These are phyloP conservation scores for Chalcosyrphus nemorum DNA, from an alignment of 2,888 invertebrate genomes.

Conservation along the genomic window DNA sequence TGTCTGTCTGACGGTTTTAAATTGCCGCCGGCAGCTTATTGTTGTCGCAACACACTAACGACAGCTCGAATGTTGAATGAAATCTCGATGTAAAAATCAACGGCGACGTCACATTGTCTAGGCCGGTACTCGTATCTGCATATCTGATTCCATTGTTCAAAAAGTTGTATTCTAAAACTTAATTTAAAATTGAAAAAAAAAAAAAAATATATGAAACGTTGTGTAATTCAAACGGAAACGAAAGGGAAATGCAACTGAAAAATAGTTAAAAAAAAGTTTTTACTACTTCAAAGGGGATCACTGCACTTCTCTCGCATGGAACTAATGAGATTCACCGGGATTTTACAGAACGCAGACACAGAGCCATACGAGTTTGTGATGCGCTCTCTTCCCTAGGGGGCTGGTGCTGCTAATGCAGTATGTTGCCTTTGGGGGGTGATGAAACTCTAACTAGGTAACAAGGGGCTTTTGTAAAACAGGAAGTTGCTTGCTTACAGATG, in stretches of 20 bases:
- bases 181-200: too few species aligned
- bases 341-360: conserved; percentile 18
- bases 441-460: conserved; percentile 63
- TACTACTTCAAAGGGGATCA: conserved; percentile 24
- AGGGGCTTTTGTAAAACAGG: conserved; percentile 42
- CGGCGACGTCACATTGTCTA: conserved; percentile 67
- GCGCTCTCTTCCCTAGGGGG: conserved; percentile 9
- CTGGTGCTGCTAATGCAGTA: conserved; percentile 16
- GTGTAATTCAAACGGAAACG: conserved; percentile 55
- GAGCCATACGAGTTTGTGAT: conserved; percentile 1
- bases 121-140: conserved; percentile 30
- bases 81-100: conserved; percentile 51
- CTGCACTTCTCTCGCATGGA: conserved; percentile 60
- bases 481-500: conserved; percentile 41
- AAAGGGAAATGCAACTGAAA: conserved; percentile 55
- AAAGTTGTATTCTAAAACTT: conserved; percentile 1
- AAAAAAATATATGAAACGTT: neutral
- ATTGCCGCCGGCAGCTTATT: conserved; percentile 25
- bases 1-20: neutral
- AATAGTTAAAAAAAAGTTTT: neutral
- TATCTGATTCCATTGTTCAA: conserved; percentile 63
- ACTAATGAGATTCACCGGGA: conserved; percentile 67
- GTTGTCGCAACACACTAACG: conserved; percentile 46
- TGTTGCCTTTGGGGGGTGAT: conserved; percentile 47
- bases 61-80: conserved; percentile 45